Conservation (phyloP, 1,140 invertebrate species). For the Hormaphis cornu region DNA sequence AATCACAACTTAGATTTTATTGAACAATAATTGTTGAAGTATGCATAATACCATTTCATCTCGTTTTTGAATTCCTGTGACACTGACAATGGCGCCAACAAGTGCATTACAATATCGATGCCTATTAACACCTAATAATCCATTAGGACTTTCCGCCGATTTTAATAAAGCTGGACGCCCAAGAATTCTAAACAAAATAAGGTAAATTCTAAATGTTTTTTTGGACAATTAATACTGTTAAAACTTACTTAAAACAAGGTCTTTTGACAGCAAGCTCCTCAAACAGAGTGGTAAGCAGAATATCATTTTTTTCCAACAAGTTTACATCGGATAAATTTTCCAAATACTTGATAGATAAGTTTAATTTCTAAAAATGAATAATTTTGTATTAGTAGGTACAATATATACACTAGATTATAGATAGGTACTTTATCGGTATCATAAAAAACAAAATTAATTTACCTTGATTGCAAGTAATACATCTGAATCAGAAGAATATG, state of each 20-base stretch:
- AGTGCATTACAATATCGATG: conserved; percentile 66
- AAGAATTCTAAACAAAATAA: conserved; percentile 36
- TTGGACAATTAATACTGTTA: not conserved
- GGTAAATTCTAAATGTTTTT: not conserved
- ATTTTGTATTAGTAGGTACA: not conserved
- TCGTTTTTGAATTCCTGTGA: conserved; percentile 79
- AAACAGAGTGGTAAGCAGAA: conserved; percentile 33
- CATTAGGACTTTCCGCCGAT: conserved; percentile 56
- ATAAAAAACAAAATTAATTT: not conserved
- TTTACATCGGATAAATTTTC: conserved; percentile 35
- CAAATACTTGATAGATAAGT: conserved; percentile 35
- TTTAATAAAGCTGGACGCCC: conserved; percentile 58
- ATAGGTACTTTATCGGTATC: not conserved
- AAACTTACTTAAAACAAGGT: not conserved
- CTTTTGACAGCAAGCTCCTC: conserved; percentile 36
- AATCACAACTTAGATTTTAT: conserved; percentile 19
- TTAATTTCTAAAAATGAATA: conserved; percentile 35
- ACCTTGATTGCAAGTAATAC: conserved; percentile 18
- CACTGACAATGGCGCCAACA: conserved; percentile 74
- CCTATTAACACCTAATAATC: conserved; percentile 10
- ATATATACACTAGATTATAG: not conserved
- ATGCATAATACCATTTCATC: conserved; percentile 65
- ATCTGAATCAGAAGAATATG: conserved; percentile 19
- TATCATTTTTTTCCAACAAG: conserved; percentile 37
- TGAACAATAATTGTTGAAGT: not conserved